Percentiles rank a stretch among this genome's conserved stretches.
phyloP scores from a whole-genome alignment of 2,113 vertebrate genomes.

The Rhineura floridana region DNA sequence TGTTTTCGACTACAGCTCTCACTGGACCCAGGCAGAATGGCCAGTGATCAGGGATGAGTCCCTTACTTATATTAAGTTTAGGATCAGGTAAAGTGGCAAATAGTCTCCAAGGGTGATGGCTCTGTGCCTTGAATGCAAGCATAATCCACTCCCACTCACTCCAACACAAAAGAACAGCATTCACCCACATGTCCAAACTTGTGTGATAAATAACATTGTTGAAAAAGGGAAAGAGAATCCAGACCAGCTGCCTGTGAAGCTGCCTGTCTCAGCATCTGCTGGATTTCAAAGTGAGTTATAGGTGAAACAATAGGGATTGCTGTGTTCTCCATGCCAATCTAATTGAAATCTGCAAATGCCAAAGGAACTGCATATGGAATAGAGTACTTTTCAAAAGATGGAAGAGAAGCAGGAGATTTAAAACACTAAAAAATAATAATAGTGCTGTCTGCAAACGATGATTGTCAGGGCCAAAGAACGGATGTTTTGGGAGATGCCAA shows the following conservation, averaged over 20 bases:
- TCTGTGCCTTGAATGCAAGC: neutral
- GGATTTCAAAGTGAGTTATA: neutral
- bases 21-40: too few relatives aligned
- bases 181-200: neutral
- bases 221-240: neutral
- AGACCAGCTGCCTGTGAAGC: neutral
- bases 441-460: fast-evolving
- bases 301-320: neutral
- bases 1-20: too few relatives aligned
- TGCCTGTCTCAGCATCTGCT: neutral
- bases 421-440: neutral
- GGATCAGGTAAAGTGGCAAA: neutral
- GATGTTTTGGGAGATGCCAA: neutral
- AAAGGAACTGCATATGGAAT: neutral
- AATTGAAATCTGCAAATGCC: neutral
- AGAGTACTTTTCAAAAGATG: neutral
- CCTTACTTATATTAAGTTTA: neutral
- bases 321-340: neutral
- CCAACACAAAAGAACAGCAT: neutral
- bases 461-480: fast-evolving
- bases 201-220: neutral
- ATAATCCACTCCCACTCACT: neutral
- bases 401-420: fast-evolving
- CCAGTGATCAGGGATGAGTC: too few relatives aligned
- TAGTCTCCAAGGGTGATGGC: neutral